Evolutionary conservation across 2,797 vertebrate species (phyloP), one percentile per base, ranked within the genome.

Genomic region (Pangasius djambal): DNA sequence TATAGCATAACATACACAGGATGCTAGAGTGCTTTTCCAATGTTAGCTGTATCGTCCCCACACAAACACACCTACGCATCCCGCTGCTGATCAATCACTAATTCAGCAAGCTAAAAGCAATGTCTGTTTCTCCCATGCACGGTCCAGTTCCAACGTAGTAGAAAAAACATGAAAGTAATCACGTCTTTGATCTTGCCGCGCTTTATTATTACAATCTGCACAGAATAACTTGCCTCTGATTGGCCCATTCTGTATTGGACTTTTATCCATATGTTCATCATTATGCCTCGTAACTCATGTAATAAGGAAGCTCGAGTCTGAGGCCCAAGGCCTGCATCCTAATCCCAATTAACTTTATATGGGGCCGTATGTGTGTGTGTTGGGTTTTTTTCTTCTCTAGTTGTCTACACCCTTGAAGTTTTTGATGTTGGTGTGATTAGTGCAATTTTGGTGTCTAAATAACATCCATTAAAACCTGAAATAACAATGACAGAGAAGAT

Each of bases 131-230:
- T 61, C 37, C 20, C 37, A 44, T 48, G 10, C 70, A 90, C 86
- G 87, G 85, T 67, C 83, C 86, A 81, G 69, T 50, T 78, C 78
- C 92, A 94, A 93, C 93, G 6, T 55, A 90, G 90, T 22, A 87
- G 65, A 7, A 92, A 89, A 57, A 31, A 93, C 86, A 90, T 93
- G 93, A 94, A 92, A 95, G 94, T 94, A 94, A 96, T 96, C 94
- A 93, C 91, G 93, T 92, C 95, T 96, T 96, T 96, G 95, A 96
- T 96, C 94, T 93, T 77, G 20, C n/a, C 48, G 74, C 92, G 88
- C 95, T 96, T 95, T 96, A 96, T 96, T 96, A 94, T 95, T 96
- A 88, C 94, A 96, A 93, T 87, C 93, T 94, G 95, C 92, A 91
- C 91, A 91, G 93, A 96, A 95, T 96, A 95, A 95, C 93, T 94